phyloP scores from a whole-genome alignment of 2,797 vertebrate species.

The Avahi laniger region DNA sequence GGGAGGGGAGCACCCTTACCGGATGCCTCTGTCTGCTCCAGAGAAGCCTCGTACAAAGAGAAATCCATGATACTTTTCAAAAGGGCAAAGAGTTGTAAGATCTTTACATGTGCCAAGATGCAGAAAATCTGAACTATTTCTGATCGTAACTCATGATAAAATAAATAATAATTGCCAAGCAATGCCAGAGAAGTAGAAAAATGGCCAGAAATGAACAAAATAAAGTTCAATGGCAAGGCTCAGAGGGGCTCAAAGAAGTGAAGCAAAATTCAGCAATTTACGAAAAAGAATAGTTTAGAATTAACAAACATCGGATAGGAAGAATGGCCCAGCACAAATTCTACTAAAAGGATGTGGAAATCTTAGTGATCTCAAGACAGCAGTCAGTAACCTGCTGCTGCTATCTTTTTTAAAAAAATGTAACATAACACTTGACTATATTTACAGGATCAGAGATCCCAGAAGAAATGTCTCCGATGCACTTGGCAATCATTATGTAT shows the following conservation, averaged over 20 bases:
- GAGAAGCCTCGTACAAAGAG: not conserved
- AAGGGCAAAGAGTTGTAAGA: not conserved
- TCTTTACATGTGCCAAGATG: not conserved
- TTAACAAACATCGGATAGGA: not conserved
- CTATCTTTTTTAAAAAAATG: not conserved
- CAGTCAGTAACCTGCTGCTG: not conserved
- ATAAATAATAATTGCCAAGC: not conserved
- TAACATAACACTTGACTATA: not conserved
- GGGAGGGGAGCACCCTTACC: not conserved
- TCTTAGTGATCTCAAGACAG: not conserved
- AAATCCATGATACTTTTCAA: not conserved
- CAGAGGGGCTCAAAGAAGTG: not conserved
- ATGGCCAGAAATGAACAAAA: not conserved
- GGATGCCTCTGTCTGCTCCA: not conserved
- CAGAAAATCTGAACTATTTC: conserved; percentile 5
- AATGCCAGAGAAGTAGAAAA: not conserved
- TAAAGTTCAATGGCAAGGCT: not conserved
- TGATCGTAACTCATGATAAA: not conserved
- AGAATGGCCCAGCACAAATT: not conserved
- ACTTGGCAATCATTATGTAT: not conserved
- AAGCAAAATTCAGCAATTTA: not conserved
- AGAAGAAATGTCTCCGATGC: not conserved
- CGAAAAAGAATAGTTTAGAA: not conserved
- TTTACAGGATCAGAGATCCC: not conserved
- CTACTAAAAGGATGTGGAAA: not conserved